A percentile compares a stretch with the other conserved stretches of the same genome.
Evolutionary conservation across 92 coral and sea anemone genomes (phyloP).

Genomic region (Epizoanthus ramosus): DNA sequence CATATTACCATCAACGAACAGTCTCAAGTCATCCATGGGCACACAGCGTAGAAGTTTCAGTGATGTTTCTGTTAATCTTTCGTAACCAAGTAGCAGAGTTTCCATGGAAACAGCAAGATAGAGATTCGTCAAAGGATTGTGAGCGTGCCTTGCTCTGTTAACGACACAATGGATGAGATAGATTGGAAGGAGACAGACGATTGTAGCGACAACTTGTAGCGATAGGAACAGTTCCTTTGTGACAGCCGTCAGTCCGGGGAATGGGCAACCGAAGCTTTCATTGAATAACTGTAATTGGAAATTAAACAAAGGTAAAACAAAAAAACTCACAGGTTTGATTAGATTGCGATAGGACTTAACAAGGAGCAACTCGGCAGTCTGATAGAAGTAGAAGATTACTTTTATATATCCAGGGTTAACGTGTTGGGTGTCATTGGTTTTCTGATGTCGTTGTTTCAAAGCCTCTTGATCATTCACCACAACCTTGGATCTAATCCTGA

Average conservation of each 20-base stretch:
- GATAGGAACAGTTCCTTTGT: constrained; percentile 56
- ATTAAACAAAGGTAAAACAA: constrained; percentile 46
- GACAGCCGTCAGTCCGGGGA: constrained; percentile 63
- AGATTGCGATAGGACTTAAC: constrained; percentile 13
- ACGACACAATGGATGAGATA: constrained; percentile 26
- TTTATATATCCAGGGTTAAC: not conserved
- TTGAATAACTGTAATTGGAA: constrained; percentile 42
- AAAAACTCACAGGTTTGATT: constrained; percentile 13
- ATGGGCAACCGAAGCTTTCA: constrained; percentile 53
- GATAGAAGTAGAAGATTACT: constrained; percentile 31
- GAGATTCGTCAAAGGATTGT: constrained; percentile 3
- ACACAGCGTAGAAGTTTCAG: constrained; percentile 57
- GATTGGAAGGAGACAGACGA: constrained; percentile 25
- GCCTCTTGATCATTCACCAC: too few relatives aligned
- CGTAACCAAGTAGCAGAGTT: constrained; percentile 57
- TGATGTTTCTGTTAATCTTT: constrained; percentile 49
- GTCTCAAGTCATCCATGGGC: constrained; percentile 25
- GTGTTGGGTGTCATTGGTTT: not conserved
- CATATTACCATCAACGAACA: constrained; percentile 50
- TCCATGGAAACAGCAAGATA: constrained; percentile 47
- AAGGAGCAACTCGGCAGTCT: constrained; percentile 21
- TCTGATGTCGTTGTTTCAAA: not conserved
- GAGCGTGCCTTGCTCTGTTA: not conserved
- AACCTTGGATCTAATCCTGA: not conserved
- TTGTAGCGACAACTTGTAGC: constrained; percentile 45